Percentiles rank a stretch among this genome's conserved stretches.
These are phyloP conservation scores for Ips typographus DNA, from an alignment of 1,140 invertebrate genomes.

Conservation along the genomic window DNA sequence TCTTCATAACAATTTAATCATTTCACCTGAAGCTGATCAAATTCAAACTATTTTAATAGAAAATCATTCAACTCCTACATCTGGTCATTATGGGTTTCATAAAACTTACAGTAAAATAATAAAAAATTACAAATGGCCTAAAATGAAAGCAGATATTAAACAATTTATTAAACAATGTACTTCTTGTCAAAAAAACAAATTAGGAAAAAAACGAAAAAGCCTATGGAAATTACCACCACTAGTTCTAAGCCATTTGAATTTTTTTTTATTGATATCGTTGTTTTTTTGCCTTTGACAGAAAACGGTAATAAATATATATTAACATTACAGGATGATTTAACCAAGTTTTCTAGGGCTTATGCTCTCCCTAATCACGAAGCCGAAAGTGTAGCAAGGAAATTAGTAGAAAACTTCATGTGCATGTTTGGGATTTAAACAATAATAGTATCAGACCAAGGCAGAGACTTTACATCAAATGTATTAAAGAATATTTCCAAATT, in stretches of 20 bases:
- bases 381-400: slow-evolving; percentile 42
- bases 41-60: slow-evolving; percentile 2
- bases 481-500: slow-evolving; percentile 44
- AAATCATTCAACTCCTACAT: slow-evolving; percentile 10
- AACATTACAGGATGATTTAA: slow-evolving; percentile 48
- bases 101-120: slow-evolving; percentile 13
- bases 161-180: slow-evolving; percentile 47
- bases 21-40: not conserved
- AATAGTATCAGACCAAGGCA: slow-evolving; percentile 46
- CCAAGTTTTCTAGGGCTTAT: slow-evolving; percentile 44
- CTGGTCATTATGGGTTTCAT: slow-evolving; percentile 6
- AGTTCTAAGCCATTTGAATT: slow-evolving; percentile 40
- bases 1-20: slow-evolving; percentile 1
- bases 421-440: slow-evolving; percentile 37
- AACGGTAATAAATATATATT: slow-evolving; percentile 43
- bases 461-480: slow-evolving; percentile 43
- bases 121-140: slow-evolving; percentile 38
- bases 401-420: slow-evolving; percentile 44
- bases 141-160: slow-evolving; percentile 43
- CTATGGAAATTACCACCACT: slow-evolving; percentile 47
- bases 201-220: slow-evolving; percentile 36
- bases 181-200: slow-evolving; percentile 49
- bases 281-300: slow-evolving; percentile 42
- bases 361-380: slow-evolving; percentile 45
- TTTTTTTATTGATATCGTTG: slow-evolving; percentile 45